Percentiles rank a stretch among this genome's conserved stretches.
phyloP scores from a whole-genome alignment of 1,140 invertebrate species.

The Caenorhabditis remanei region DNA sequence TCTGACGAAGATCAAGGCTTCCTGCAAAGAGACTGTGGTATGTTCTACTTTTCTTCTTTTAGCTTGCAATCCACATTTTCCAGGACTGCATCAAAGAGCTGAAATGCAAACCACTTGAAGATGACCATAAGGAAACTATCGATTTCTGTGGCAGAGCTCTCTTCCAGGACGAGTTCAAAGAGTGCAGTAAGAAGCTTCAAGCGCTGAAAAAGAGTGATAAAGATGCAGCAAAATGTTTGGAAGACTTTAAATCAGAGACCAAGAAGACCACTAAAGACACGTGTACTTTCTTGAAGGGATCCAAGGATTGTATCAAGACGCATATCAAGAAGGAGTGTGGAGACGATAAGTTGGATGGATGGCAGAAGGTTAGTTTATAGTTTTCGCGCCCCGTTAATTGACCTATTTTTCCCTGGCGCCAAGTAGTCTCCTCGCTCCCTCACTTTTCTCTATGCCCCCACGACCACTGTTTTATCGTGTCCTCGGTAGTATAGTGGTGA shows the following conservation, averaged over 20 bases:
- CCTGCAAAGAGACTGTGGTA: slow-evolving; percentile 9
- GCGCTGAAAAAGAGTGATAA: slow-evolving; percentile 34
- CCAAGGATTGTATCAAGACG: slow-evolving; percentile 27
- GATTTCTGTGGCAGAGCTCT: slow-evolving; percentile 29
- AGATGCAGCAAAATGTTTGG: slow-evolving; percentile 26
- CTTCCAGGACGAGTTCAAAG: slow-evolving; percentile 43
- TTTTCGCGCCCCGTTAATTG: no score
- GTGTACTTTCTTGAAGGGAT: slow-evolving; percentile 35
- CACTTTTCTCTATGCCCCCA: no score
- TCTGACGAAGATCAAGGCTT: slow-evolving; percentile 23
- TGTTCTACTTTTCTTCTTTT: background rate
- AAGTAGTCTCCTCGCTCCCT: no score
- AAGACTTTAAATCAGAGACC: slow-evolving; percentile 35
- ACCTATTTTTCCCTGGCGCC: no score
- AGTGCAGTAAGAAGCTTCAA: slow-evolving; percentile 27
- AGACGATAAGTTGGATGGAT: slow-evolving; percentile 11
- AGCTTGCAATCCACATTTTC: background rate
- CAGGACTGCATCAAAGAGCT: slow-evolving; percentile 48
- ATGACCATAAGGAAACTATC: slow-evolving; percentile 30
- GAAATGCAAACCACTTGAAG: slow-evolving; percentile 47
- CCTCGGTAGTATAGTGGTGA: slow-evolving; percentile 73
- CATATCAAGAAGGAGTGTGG: slow-evolving; percentile 45
- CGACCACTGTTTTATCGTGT: background rate
- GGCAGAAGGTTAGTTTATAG: background rate
- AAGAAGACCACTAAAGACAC: slow-evolving; percentile 31